These are phyloP conservation scores for Habroteleia sp. DNA, from an alignment of 2,888 invertebrate species.

Conservation along the genomic window DNA sequence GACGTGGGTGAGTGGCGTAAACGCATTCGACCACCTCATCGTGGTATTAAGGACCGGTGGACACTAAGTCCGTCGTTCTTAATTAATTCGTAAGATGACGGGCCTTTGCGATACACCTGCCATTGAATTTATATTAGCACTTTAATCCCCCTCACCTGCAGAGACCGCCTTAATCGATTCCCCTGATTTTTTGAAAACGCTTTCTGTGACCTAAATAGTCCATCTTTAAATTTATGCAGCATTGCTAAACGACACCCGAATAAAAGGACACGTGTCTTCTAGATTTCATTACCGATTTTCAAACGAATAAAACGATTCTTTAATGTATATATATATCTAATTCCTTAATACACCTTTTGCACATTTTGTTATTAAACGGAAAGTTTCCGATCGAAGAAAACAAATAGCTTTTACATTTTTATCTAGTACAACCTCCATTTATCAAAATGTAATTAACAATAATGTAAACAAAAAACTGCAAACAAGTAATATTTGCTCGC, in stretches of 20 bases:
- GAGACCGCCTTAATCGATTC: conserved; percentile 52
- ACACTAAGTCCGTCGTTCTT: conserved; percentile 65
- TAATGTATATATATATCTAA: too few relatives aligned
- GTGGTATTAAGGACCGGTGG: conserved; percentile 59
- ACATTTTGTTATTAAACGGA: too few relatives aligned
- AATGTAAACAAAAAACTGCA: too few relatives aligned
- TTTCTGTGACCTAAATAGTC: conserved; percentile 43
- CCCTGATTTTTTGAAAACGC: conserved; percentile 52
- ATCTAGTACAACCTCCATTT: too few relatives aligned
- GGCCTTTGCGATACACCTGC: conserved; percentile 63
- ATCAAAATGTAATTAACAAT: too few relatives aligned
- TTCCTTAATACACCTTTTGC: too few relatives aligned
- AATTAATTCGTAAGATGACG: conserved; percentile 66
- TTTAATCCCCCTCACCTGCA: conserved; percentile 60
- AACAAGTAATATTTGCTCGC: too few relatives aligned
- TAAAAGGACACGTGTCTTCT: conserved; percentile 13
- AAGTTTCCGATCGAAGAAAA: too few relatives aligned
- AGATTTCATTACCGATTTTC: conserved; percentile 6
- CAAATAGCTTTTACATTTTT: too few relatives aligned
- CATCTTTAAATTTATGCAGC: conserved; percentile 24
- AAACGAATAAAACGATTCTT: background rate
- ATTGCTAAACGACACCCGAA: conserved; percentile 22
- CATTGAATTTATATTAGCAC: conserved; percentile 62
- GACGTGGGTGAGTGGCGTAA: conserved; percentile 64
- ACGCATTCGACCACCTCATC: conserved; percentile 62